phyloP scores from a whole-genome alignment of 2,797 vertebrate species.

The Xiphorhynchus erythropygius region DNA sequence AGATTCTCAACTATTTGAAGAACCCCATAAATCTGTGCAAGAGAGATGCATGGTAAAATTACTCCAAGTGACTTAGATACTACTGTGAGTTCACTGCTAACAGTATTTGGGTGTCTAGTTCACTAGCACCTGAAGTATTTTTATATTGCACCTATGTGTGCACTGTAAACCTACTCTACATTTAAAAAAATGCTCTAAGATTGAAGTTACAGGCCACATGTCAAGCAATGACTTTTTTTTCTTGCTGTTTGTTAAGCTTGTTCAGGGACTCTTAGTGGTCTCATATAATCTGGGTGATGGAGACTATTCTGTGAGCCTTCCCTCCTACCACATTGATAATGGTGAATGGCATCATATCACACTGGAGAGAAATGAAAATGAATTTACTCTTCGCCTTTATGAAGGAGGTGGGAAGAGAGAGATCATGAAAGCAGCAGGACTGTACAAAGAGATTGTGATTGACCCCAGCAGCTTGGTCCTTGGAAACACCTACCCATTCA shows the following conservation, averaged over 20 bases:
- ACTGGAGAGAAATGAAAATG: conserved; percentile 87
- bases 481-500: conserved; percentile 82
- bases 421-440: conserved; percentile 76
- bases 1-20: background rate
- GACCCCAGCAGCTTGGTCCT: conserved; percentile 83
- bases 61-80: background rate
- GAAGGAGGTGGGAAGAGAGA: conserved; percentile 86
- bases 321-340: conserved; percentile 84
- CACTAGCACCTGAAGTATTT: background rate
- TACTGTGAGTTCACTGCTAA: background rate
- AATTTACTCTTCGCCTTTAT: conserved; percentile 84
- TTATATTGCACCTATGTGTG: background rate
- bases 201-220: background rate
- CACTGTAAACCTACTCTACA: background rate
- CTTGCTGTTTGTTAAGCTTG: conserved; percentile 74
- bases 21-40: background rate
- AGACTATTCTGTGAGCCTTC: conserved; percentile 82
- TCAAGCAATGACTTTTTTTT: background rate
- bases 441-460: conserved; percentile 85
- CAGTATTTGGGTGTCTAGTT: background rate
- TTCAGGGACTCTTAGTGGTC: conserved; percentile 81
- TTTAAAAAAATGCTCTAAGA: background rate
- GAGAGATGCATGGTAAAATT: background rate
- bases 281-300: conserved; percentile 89
- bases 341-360: conserved; percentile 87